phyloP scores from a whole-genome alignment of 2,888 invertebrate species.

The Lepeophtheirus nordmannii region DNA sequence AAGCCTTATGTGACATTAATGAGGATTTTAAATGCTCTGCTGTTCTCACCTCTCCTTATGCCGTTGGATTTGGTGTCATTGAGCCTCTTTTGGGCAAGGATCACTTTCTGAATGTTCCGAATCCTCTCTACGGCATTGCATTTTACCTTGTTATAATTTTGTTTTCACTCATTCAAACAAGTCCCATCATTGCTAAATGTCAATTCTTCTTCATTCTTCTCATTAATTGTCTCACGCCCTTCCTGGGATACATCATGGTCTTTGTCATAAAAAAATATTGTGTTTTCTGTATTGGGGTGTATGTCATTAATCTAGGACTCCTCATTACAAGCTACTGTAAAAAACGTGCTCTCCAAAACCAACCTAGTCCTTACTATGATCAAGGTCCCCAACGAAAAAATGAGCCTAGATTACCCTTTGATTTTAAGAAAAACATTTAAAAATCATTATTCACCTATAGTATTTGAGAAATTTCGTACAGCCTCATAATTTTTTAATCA shows the following conservation, averaged over 20 bases:
- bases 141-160: neutral
- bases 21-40: constrained; percentile 3
- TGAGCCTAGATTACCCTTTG: neutral
- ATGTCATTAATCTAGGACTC: neutral
- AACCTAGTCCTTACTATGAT: neutral
- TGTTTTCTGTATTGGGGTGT: neutral
- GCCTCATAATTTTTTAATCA: too few species aligned
- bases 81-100: neutral
- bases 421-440: constrained; percentile 7
- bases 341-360: neutral
- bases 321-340: neutral
- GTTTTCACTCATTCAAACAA: neutral
- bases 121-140: neutral
- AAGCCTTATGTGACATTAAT: neutral
- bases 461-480: too few species aligned
- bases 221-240: neutral
- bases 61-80: neutral
- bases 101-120: neutral
- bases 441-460: neutral
- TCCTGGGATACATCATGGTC: constrained; percentile 1
- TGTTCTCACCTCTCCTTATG: neutral
- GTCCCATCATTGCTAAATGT: neutral
- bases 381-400: neutral
- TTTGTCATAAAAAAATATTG: neutral
- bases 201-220: neutral